Evolutionary conservation across 2,888 invertebrate genomes (phyloP).

Genomic region (Pterostichus madidus): DNA sequence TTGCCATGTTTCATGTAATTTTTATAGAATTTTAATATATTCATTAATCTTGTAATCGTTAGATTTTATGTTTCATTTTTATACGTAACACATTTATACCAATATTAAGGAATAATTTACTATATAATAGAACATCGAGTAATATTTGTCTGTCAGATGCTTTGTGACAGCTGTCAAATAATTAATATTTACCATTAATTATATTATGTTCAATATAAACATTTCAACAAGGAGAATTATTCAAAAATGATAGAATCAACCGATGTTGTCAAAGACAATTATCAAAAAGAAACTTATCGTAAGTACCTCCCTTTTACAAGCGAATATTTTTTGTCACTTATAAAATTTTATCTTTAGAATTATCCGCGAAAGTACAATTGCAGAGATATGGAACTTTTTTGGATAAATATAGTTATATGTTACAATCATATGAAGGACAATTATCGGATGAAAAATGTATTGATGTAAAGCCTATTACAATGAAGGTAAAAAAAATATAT

Average conservation of each 20-base stretch:
- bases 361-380: conserved; percentile 79
- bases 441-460: conserved; percentile 71
- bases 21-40: conserved; percentile 8
- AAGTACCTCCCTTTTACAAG: conserved; percentile 68
- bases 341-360: conserved; percentile 71
- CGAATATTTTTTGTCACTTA: too few relatives aligned
- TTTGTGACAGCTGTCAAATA: background rate
- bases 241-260: conserved; percentile 74
- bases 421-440: conserved; percentile 73
- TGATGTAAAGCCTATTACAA: conserved; percentile 69
- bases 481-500: conserved; percentile 70
- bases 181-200: background rate
- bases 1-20: conserved; percentile 37
- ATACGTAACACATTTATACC: background rate
- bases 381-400: conserved; percentile 79
- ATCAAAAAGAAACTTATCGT: conserved; percentile 76
- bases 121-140: background rate
- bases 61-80: too few relatives aligned
- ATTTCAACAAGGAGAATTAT: conserved; percentile 60
- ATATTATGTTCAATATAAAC: conserved; percentile 8
- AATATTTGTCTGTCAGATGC: background rate
- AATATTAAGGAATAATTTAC: background rate
- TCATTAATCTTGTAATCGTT: background rate
- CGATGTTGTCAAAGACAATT: conserved; percentile 74
- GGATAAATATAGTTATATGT: conserved; percentile 76